Evolutionary conservation across 2,113 vertebrate genomes (phyloP), one percentile per base, ranked within the genome.

Genomic region (Microtus montanus): DNA sequence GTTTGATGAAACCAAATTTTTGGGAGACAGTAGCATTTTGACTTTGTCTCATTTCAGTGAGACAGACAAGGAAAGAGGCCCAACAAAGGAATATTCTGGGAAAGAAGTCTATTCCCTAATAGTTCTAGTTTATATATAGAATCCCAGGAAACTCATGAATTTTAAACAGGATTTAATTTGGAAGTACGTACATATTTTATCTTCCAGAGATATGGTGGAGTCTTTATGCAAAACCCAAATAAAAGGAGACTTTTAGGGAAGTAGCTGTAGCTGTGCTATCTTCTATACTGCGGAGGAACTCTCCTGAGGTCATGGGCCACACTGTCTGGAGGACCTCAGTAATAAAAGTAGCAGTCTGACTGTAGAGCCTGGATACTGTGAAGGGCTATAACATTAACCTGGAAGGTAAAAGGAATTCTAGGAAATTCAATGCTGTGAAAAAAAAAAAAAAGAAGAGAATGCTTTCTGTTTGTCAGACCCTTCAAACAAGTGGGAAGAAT

Each of bases 131-230:
- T 97, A 97, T 96, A 97, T 97, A 97, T 97, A 97, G 96, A 97
- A 96, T 90, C 89, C 87, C 95, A 93, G 94, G 95, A 93, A 93
- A 91, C 89, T 97, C 96, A 96, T 97, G 96, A 91, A 97, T 96
- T 97, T 97, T 97, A 96, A 97, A 97, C 83, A 96, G 87, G 85
- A 96, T 92, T 94, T 96, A 95, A 97, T 97, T 97, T 96, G 73
- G 95, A 97, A 97, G 78, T 61, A 95, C 90, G 58, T 94, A 96
- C 95, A 96, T 96, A 97, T 96, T 97, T 96, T 97, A 96, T 96
- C 94, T 97, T 95, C 82, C 71, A 96, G 92, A 96, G 96, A 93
- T 92, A 89, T 93, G 91, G 91, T 52, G 54, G 91, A 82, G 38
- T 94, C 93, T 80, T 96, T 94, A 94, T 92, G 83, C 89, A 96